Conservation (phyloP, 1,140 invertebrate species). For the Cyclargus thomasi region DNA sequence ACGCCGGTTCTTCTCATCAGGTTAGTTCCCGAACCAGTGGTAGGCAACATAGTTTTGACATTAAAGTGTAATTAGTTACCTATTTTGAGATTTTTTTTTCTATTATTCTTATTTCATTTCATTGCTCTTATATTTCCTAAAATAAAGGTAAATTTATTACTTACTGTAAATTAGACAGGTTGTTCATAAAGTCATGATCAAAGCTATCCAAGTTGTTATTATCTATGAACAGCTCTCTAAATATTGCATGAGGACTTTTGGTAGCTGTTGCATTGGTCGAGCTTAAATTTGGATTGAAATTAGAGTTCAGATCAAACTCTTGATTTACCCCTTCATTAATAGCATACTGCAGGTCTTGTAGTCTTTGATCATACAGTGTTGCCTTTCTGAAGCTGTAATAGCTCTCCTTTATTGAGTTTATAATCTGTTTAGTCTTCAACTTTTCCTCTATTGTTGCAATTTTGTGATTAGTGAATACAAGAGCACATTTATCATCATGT, state of each 20-base stretch:
- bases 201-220: constrained; percentile 53
- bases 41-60: too few relatives aligned
- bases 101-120: too few relatives aligned
- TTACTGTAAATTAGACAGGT: constrained; percentile 60
- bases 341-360: constrained; percentile 67
- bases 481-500: constrained; percentile 65
- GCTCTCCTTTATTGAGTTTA: constrained; percentile 67
- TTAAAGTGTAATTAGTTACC: too few relatives aligned
- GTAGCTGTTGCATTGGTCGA: background rate
- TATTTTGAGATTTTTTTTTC: too few relatives aligned
- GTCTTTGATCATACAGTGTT: constrained; percentile 66
- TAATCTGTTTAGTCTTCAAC: constrained; percentile 55
- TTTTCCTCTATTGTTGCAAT: constrained; percentile 52
- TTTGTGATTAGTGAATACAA: constrained; percentile 61
- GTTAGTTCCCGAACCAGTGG: too few relatives aligned
- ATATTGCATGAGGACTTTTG: constrained; percentile 60
- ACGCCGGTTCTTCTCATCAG: too few relatives aligned
- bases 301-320: constrained; percentile 45
- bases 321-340: constrained; percentile 70
- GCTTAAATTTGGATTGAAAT: constrained; percentile 17
- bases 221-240: constrained; percentile 57
- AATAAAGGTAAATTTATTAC: too few relatives aligned
- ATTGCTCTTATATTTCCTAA: too few relatives aligned
- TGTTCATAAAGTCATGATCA: constrained; percentile 58
- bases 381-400: constrained; percentile 71